phyloP scores from a whole-genome alignment of 2,797 vertebrate genomes.

The Spatula versicolor region DNA sequence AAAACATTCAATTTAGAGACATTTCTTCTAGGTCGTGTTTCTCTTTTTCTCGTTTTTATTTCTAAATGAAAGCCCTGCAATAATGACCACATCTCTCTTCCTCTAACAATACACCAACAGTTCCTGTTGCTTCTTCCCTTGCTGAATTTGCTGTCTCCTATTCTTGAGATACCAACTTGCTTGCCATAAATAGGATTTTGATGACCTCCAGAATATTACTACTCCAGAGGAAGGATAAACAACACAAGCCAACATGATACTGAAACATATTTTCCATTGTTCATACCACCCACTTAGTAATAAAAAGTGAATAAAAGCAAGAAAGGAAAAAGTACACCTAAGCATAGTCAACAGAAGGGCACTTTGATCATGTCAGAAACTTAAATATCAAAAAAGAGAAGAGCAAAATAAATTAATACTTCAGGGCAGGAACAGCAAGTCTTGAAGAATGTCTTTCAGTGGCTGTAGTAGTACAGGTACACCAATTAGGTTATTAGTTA shows the following conservation, averaged over 20 bases:
- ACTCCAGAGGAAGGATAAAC: background rate
- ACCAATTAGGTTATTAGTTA: background rate
- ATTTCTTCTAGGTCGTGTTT: conserved; percentile 4
- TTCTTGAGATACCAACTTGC: conserved; percentile 8
- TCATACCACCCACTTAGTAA: background rate
- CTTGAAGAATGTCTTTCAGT: background rate
- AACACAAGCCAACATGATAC: background rate
- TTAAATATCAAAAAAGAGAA: background rate
- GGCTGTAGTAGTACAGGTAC: background rate
- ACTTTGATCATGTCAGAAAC: background rate
- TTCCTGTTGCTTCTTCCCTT: conserved; percentile 7
- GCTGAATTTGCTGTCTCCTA: background rate
- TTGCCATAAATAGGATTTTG: conserved; percentile 11
- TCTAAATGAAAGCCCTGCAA: conserved; percentile 16
- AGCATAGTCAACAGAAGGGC: background rate
- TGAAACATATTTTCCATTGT: background rate
- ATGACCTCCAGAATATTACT: background rate
- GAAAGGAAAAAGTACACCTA: background rate
- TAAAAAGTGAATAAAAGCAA: background rate
- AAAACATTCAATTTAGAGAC: conserved; percentile 24
- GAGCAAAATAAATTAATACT: background rate
- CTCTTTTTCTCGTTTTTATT: conserved; percentile 29
- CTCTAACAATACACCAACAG: background rate
- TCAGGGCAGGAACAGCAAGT: background rate
- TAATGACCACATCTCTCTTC: background rate